Conservation (phyloP, 2,888 invertebrate genomes). For the Carabus problematicus region DNA sequence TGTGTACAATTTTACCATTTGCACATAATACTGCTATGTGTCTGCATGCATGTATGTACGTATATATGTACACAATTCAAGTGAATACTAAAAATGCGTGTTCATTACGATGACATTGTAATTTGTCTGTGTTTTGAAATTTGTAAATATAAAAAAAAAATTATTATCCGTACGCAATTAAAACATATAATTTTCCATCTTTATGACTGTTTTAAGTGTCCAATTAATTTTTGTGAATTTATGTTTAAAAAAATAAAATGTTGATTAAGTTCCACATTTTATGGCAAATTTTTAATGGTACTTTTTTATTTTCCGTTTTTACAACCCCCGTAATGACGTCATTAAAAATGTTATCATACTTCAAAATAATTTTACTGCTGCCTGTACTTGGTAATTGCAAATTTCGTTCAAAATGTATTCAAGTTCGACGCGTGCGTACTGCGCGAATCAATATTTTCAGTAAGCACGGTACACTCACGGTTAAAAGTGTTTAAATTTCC, state of each 20-base stretch:
- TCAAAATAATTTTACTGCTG: slow-evolving; percentile 58
- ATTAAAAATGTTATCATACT: slow-evolving; percentile 49
- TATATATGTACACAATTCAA: too few species aligned
- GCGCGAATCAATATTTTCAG: slow-evolving; percentile 53
- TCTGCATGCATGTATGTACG: too few species aligned
- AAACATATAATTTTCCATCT: slow-evolving; percentile 33
- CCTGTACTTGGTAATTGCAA: slow-evolving; percentile 60
- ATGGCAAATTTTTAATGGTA: slow-evolving; percentile 41
- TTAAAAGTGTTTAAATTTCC: slow-evolving; percentile 47
- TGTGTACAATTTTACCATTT: too few species aligned
- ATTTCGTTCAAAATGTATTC: slow-evolving; percentile 55
- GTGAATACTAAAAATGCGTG: too few species aligned
- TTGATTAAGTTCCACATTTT: slow-evolving; percentile 42
- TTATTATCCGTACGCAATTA: slow-evolving; percentile 31
- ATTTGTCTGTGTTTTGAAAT: too few species aligned
- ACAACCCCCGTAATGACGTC: slow-evolving; percentile 42
- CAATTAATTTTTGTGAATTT: slow-evolving; percentile 43
- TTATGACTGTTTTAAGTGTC: slow-evolving; percentile 38
- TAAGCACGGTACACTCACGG: slow-evolving; percentile 50
- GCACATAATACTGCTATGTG: too few species aligned
- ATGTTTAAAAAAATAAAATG: slow-evolving; percentile 43
- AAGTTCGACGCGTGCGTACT: slow-evolving; percentile 51
- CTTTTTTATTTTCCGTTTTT: slow-evolving; percentile 42
- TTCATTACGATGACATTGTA: too few species aligned
- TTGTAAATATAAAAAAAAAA: too few species aligned